Percentiles rank a stretch among this genome's conserved stretches.
Evolutionary conservation across 30 jellyfish, hydroid and myxozoan species (phyloP).

Genomic region (Haliclystus octoradiatus): DNA sequence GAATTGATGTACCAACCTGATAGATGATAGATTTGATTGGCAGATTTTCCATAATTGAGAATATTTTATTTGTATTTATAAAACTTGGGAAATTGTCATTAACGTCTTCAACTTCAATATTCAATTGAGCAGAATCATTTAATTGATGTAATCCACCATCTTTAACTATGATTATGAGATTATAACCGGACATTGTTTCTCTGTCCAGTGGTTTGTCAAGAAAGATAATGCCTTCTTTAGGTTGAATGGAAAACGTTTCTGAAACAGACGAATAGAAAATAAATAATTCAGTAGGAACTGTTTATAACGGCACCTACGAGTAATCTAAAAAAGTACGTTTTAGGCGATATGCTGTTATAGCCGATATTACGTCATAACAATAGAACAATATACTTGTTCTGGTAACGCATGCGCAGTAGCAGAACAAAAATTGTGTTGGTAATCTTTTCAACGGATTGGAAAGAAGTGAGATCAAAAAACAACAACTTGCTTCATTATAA

Average conservation of each 20-base stretch:
- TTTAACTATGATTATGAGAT: conserved; percentile 30
- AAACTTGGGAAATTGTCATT: conserved; percentile 58
- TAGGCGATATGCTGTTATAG: too few species aligned
- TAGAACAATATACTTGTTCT: too few species aligned
- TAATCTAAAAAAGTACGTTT: too few species aligned
- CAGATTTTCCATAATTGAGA: conserved; percentile 20
- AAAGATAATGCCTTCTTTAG: conserved; percentile 19
- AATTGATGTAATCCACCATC: conserved; percentile 25
- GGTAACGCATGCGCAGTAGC: too few species aligned
- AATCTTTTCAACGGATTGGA: too few species aligned
- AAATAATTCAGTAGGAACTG: too few species aligned
- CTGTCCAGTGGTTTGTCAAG: conserved; percentile 34
- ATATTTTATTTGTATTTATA: conserved; percentile 5
- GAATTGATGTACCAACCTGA: conserved; percentile 14
- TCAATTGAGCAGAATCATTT: conserved; percentile 17
- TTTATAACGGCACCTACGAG: too few species aligned
- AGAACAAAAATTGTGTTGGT: too few species aligned
- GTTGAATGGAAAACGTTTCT: conserved; percentile 24
- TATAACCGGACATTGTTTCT: conserved; percentile 29
- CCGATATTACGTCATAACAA: too few species aligned
- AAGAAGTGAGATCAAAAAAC: too few species aligned
- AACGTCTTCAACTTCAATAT: conserved; percentile 33
- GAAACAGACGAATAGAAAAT: background rate
- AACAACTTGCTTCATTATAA: too few species aligned
- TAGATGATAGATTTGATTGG: conserved; percentile 10